Conservation (phyloP, 2,888 invertebrate genomes). For the Hipparchia sbordonii region DNA sequence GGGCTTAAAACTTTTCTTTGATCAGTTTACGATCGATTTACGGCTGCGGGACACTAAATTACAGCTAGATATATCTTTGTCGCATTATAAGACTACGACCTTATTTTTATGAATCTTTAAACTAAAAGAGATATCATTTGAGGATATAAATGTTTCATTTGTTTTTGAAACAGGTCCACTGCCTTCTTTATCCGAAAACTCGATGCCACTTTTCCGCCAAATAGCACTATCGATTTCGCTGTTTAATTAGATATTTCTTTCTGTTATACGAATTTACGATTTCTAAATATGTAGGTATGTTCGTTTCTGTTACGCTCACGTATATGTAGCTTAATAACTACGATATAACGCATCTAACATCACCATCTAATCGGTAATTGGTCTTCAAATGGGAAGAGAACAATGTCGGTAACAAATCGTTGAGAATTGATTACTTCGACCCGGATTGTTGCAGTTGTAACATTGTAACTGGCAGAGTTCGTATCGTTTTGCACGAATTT, state of each 20-base stretch:
- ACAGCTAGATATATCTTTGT: too few species aligned
- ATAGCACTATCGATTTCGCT: background rate
- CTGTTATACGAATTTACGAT: background rate
- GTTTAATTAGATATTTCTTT: background rate
- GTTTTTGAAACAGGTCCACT: too few species aligned
- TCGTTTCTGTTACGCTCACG: slow-evolving; percentile 14
- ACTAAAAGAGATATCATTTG: too few species aligned
- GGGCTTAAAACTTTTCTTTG: background rate
- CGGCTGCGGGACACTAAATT: too few species aligned
- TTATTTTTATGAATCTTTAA: too few species aligned
- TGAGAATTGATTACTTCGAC: slow-evolving; percentile 63
- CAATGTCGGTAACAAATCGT: slow-evolving; percentile 36
- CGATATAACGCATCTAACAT: slow-evolving; percentile 6
- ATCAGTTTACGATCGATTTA: background rate
- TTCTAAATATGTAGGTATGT: background rate
- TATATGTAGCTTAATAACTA: background rate
- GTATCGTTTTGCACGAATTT: slow-evolving; percentile 50
- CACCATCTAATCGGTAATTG: slow-evolving; percentile 4
- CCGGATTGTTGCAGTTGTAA: slow-evolving; percentile 52
- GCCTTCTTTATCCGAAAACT: too few species aligned
- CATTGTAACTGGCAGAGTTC: slow-evolving; percentile 37
- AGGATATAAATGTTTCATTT: too few species aligned
- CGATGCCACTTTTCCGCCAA: too few species aligned
- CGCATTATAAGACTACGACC: too few species aligned
- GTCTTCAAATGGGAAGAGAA: slow-evolving; percentile 32